These are phyloP conservation scores for Lomographa bimaculata DNA, from an alignment of 2,888 invertebrate species.

Conservation along the genomic window DNA sequence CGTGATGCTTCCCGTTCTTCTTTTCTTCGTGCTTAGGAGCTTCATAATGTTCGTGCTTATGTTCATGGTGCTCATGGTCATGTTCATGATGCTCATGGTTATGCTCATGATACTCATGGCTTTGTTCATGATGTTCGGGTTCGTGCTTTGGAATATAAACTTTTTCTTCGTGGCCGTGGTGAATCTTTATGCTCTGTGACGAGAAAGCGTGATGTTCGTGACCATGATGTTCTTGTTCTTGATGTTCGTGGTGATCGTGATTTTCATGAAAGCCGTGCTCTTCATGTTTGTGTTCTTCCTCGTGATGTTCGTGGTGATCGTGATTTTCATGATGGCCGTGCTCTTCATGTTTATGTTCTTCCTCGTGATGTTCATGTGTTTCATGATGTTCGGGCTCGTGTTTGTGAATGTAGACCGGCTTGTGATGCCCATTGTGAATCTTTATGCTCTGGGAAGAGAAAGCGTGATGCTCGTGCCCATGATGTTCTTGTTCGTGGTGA, in stretches of 20 bases:
- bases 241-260: conserved; percentile 20
- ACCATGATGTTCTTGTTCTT: conserved; percentile 1
- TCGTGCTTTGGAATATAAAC: conserved; percentile 23
- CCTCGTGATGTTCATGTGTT: conserved; percentile 15
- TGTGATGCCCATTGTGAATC: conserved; percentile 13
- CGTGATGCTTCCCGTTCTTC: conserved; percentile 22
- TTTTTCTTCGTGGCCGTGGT: conserved; percentile 16
- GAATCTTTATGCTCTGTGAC: conserved; percentile 17
- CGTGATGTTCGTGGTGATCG: conserved; percentile 22
- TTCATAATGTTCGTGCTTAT: conserved; percentile 26
- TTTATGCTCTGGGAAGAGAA: conserved; percentile 21
- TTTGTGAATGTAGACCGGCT: conserved; percentile 23
- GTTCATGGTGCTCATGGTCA: conserved; percentile 15
- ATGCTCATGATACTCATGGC: conserved; percentile 22
- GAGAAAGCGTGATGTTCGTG: conserved; percentile 18
- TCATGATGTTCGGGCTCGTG: conserved; percentile 24
- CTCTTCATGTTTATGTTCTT: conserved; percentile 6
- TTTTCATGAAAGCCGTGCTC: too few relatives aligned
- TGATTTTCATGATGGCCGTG: conserved; percentile 12
- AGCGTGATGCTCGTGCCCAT: conserved; percentile 13
- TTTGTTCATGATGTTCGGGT: conserved; percentile 17
- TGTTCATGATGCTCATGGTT: conserved; percentile 18
- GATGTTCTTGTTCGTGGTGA: conserved; percentile 11
- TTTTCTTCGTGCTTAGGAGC: conserved; percentile 21
- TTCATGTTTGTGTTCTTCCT: conserved; percentile 28